Percentiles rank a stretch among this genome's conserved stretches.
phyloP scores from a whole-genome alignment of 2,888 invertebrate genomes.

The Xestobium rufovillosum region DNA sequence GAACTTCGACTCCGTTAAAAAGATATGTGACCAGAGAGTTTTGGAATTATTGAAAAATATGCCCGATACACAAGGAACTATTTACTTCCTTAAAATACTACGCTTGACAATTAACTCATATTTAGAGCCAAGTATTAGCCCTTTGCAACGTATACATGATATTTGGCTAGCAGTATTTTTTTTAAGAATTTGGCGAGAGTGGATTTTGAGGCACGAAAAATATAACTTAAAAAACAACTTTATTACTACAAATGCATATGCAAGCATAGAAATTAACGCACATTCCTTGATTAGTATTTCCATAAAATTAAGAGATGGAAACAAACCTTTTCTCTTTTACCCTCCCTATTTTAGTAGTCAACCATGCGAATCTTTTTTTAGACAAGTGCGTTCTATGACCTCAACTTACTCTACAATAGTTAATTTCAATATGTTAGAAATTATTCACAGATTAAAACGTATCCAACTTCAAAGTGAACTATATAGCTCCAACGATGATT shows the following conservation, averaged over 20 bases:
- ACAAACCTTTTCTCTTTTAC: neutral
- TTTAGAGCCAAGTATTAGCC: neutral
- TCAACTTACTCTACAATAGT: slow-evolving; percentile 6
- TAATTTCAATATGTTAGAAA: slow-evolving; percentile 6
- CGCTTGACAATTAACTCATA: slow-evolving; percentile 2
- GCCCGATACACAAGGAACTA: neutral
- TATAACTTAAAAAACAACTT: neutral
- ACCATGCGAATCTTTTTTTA: slow-evolving; percentile 5
- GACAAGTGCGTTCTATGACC: slow-evolving; percentile 1
- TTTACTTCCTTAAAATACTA: neutral
- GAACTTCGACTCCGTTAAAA: slow-evolving; percentile 1
- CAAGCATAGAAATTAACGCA: slow-evolving; percentile 7
- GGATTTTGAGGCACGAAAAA: neutral
- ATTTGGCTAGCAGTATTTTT: slow-evolving; percentile 5
- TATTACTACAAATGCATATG: neutral
- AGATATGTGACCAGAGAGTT: neutral
- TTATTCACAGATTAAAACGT: slow-evolving; percentile 4
- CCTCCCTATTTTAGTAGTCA: slow-evolving; percentile 6
- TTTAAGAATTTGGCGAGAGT: slow-evolving; percentile 1
- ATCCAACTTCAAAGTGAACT: slow-evolving; percentile 4
- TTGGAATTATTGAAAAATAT: slow-evolving; percentile 1
- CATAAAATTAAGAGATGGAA: neutral
- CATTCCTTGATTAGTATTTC: slow-evolving; percentile 4
- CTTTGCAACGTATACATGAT: slow-evolving; percentile 4
- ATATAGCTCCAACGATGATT: neutral